These are phyloP conservation scores for Myanophis thanlyinensis DNA, from an alignment of 2,113 vertebrate species.

Conservation along the genomic window DNA sequence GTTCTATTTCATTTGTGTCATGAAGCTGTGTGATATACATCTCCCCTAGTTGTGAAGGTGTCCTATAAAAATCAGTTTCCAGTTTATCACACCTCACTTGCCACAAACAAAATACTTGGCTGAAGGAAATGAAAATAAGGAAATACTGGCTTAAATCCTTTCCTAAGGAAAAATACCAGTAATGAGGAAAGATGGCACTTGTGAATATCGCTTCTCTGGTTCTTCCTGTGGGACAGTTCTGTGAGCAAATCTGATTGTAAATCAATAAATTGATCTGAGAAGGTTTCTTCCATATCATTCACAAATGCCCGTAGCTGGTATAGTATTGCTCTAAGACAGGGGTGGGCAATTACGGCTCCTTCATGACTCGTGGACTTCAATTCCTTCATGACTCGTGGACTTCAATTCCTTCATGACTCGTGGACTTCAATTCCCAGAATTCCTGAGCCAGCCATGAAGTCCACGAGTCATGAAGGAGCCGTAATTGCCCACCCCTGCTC, in stretches of 20 bases:
- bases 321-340: neutral
- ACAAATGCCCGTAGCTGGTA: neutral
- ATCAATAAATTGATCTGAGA: neutral
- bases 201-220: neutral
- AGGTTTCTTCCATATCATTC: neutral
- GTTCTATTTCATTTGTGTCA: slow-evolving; percentile 7
- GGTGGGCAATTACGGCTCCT: no score
- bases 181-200: neutral
- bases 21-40: slow-evolving; percentile 8
- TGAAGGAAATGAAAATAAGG: slow-evolving; percentile 17
- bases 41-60: neutral
- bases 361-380: no score
- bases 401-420: no score
- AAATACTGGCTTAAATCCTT: slow-evolving; percentile 3
- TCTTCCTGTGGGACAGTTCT: neutral
- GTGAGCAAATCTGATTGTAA: neutral
- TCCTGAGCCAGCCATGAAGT: no score
- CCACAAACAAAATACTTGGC: neutral
- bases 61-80: neutral
- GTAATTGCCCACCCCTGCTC: no score
- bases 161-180: neutral
- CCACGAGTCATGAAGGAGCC: no score
- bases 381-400: no score
- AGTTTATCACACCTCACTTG: neutral
- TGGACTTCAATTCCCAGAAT: no score